phyloP scores from a whole-genome alignment of 2,888 invertebrate species.

The Melitaea athalia region DNA sequence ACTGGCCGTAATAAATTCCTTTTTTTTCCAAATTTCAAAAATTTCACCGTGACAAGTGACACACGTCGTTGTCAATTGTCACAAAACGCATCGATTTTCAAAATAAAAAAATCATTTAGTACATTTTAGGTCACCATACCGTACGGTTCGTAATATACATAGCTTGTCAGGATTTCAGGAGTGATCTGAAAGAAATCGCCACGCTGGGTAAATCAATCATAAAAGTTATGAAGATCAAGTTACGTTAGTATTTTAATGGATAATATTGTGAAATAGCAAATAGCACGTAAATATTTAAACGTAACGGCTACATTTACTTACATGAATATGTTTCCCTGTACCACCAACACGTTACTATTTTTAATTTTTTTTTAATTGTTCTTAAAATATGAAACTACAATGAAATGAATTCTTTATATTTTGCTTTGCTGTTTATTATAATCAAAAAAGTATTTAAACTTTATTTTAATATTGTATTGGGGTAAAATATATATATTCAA shows the following conservation, averaged over 20 bases:
- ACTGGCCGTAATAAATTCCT: constrained; percentile 42
- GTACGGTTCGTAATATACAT: constrained; percentile 22
- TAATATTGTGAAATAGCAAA: neutral
- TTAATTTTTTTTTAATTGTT: neutral
- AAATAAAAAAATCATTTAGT: constrained; percentile 54
- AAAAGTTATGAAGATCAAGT: constrained; percentile 80
- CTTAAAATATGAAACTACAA: too few species aligned
- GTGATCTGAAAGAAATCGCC: constrained; percentile 61
- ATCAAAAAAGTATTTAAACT: too few species aligned
- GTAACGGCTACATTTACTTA: neutral
- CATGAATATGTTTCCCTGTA: neutral
- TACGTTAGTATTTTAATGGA: constrained; percentile 65
- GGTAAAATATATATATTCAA: too few species aligned
- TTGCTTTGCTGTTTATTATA: too few species aligned
- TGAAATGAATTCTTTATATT: too few species aligned
- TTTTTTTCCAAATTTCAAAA: constrained; percentile 67
- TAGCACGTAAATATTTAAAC: neutral
- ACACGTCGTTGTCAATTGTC: constrained; percentile 74
- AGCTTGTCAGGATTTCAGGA: constrained; percentile 41
- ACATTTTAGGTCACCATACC: constrained; percentile 33
- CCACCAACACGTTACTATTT: neutral
- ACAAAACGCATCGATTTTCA: constrained; percentile 69
- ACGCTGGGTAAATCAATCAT: constrained; percentile 78
- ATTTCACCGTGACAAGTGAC: constrained; percentile 68
- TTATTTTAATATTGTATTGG: too few species aligned